A percentile compares a stretch with the other conserved stretches of the same genome.
Conservation (phyloP, 1,140 invertebrate species). For the Elymnias hypermnestra region DNA sequence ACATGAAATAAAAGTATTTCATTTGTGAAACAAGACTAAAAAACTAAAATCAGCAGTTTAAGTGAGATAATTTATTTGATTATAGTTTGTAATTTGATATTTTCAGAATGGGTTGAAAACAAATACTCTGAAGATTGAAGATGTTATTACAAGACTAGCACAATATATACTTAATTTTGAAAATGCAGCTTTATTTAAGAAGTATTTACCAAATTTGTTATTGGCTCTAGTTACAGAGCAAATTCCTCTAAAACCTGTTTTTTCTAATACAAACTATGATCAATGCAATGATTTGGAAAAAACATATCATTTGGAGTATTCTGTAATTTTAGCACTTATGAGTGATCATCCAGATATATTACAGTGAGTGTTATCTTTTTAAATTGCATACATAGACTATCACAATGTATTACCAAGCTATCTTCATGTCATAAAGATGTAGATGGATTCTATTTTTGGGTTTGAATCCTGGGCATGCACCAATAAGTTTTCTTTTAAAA, state of each 20-base stretch:
- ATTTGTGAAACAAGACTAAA: too few relatives aligned
- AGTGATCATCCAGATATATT: slow-evolving; percentile 73
- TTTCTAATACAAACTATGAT: slow-evolving; percentile 41
- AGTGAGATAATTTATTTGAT: background rate
- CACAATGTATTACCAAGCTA: too few relatives aligned
- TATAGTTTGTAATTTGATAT: background rate
- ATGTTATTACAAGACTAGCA: slow-evolving; percentile 41
- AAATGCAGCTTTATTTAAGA: slow-evolving; percentile 51
- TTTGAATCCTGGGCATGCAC: too few relatives aligned
- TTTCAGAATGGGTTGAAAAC: slow-evolving; percentile 38
- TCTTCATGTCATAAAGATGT: too few relatives aligned
- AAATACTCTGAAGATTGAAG: slow-evolving; percentile 28
- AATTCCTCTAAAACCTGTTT: slow-evolving; percentile 55
- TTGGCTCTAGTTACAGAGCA: slow-evolving; percentile 49
- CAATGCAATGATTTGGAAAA: slow-evolving; percentile 53
- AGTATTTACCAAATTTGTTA: slow-evolving; percentile 51
- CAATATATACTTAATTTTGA: slow-evolving; percentile 50
- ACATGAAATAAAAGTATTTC: too few relatives aligned
- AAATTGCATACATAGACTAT: too few relatives aligned
- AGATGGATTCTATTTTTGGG: too few relatives aligned
- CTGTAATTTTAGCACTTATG: slow-evolving; percentile 41
- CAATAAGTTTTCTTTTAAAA: too few relatives aligned
- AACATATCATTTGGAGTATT: slow-evolving; percentile 53
- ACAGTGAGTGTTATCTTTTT: slow-evolving; percentile 69
- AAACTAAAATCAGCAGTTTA: background rate